phyloP scores from a whole-genome alignment of 2,113 vertebrate genomes.

The Microcebus griseorufus region DNA sequence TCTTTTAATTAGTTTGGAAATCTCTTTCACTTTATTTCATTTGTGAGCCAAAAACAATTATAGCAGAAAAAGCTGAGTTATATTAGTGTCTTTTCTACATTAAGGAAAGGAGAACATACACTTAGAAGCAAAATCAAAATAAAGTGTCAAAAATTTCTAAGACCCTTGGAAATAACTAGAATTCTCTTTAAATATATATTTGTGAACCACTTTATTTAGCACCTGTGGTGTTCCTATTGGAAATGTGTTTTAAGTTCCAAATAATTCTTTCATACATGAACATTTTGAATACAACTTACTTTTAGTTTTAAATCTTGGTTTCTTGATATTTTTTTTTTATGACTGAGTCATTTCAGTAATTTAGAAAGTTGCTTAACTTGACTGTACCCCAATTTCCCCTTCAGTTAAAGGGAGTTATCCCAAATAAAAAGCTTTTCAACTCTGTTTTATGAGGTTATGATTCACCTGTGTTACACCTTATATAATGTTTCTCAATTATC shows the following conservation, averaged over 20 bases:
- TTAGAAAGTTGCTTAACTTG: conserved; percentile 20
- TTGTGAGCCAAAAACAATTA: background rate
- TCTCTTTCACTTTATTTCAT: conserved; percentile 4
- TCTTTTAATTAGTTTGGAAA: background rate
- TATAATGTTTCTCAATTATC: background rate
- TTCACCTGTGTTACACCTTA: background rate
- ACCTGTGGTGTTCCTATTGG: conserved; percentile 13
- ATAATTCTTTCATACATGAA: background rate
- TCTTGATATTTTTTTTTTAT: conserved; percentile 21
- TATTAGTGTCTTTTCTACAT: background rate
- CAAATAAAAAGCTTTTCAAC: background rate
- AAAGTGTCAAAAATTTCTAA: background rate
- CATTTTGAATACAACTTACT: background rate
- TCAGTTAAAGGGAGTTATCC: conserved; percentile 20
- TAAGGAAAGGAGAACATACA: background rate
- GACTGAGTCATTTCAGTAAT: conserved; percentile 41
- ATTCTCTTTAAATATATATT: background rate
- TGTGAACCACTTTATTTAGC: background rate
- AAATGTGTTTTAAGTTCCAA: conserved; percentile 38
- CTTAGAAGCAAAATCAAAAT: conserved; percentile 21
- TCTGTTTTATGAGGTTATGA: background rate
- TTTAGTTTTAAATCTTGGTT: background rate
- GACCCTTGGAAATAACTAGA: conserved; percentile 3
- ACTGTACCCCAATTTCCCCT: background rate
- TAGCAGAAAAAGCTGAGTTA: background rate